Percentiles rank a stretch among this genome's conserved stretches.
These are phyloP conservation scores for Pseudorhombus dupliciocellatus DNA, from an alignment of 2,113 vertebrate species.

Conservation along the genomic window DNA sequence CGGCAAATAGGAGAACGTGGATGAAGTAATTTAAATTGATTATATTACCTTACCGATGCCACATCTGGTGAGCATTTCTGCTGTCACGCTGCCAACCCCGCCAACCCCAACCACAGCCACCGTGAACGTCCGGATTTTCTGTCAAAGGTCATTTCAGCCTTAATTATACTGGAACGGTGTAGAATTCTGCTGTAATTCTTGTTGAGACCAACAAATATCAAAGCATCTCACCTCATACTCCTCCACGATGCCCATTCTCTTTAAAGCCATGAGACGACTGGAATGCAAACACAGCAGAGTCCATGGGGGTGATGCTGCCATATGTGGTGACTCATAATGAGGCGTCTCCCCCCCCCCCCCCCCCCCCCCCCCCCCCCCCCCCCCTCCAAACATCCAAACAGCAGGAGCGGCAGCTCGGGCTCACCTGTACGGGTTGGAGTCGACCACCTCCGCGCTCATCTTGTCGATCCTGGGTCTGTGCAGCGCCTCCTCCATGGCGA, in stretches of 20 bases:
- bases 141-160: constrained; percentile 31
- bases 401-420: too few species aligned
- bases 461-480: constrained; percentile 83
- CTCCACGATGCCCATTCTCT: constrained; percentile 97
- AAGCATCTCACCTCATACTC: constrained; percentile 92
- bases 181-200: too few species aligned
- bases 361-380: constrained; percentile 7
- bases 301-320: not conserved
- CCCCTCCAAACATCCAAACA: not conserved
- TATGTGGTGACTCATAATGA: constrained; percentile 55
- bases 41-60: constrained; percentile 99
- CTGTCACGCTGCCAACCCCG: constrained; percentile 96
- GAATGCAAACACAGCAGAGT: constrained; percentile 52
- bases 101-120: constrained; percentile 95
- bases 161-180: too few species aligned
- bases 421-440: constrained; percentile 97
- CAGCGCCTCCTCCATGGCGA: constrained; percentile 47
- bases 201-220: not conserved
- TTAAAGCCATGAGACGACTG: constrained; percentile 97
- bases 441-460: constrained; percentile 94
- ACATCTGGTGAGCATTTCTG: constrained; percentile 99
- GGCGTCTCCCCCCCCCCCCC: constrained; percentile 42
- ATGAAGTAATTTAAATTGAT: constrained; percentile 42
- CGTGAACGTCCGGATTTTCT: constrained; percentile 94
- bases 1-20: too few species aligned